These are phyloP conservation scores for Lemur catta DNA, from an alignment of 2,797 vertebrate species.

Conservation along the genomic window DNA sequence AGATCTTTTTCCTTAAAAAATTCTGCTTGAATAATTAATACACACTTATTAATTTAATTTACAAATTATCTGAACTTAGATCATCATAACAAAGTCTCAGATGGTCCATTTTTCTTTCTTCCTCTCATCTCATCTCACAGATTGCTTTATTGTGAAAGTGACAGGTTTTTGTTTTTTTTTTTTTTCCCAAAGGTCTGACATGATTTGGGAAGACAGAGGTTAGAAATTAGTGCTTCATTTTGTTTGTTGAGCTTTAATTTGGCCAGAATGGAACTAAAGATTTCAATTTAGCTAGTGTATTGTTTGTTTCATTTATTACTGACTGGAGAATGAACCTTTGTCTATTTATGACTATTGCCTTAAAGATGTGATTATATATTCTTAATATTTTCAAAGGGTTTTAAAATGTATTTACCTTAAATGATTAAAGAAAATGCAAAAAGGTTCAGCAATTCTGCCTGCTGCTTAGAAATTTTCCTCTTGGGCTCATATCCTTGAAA, in stretches of 20 bases:
- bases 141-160: neutral
- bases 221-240: neutral
- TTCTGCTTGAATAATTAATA: neutral
- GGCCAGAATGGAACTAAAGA: constrained; percentile 6
- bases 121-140: neutral
- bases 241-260: constrained; percentile 46
- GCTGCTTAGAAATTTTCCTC: constrained; percentile 54
- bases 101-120: neutral
- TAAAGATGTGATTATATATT: constrained; percentile 39
- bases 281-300: constrained; percentile 12
- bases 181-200: neutral
- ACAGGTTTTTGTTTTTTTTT: neutral
- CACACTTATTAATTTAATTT: neutral
- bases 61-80: neutral
- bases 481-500: constrained; percentile 50
- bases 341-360: neutral
- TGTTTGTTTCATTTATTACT: constrained; percentile 14
- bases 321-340: neutral
- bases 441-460: neutral
- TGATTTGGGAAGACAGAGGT: constrained; percentile 22
- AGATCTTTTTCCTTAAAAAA: neutral
- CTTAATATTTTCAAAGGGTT: constrained; percentile 31
- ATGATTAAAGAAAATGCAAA: constrained; percentile 53
- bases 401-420: constrained; percentile 27
- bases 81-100: neutral